Conservation (phyloP, 2,888 invertebrate species). For the Mechanitis messenoides region DNA sequence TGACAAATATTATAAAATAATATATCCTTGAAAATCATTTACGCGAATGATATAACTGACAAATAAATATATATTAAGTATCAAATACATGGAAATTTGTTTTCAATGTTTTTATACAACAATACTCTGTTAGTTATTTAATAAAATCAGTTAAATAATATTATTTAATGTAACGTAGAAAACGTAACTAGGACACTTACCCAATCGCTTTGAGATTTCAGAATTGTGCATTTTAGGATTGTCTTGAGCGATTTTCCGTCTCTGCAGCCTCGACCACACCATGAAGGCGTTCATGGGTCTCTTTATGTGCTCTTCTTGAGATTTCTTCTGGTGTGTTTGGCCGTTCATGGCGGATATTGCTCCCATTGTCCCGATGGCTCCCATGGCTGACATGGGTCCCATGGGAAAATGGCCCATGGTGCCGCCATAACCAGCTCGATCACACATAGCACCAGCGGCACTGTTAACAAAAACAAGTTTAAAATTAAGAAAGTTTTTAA, state of each 20-base stretch:
- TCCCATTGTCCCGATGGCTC: slow-evolving; percentile 74
- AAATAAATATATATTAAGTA: background rate
- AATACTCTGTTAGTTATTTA: no score
- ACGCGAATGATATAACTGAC: background rate
- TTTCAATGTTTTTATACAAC: no score
- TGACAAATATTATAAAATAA: slow-evolving; percentile 2
- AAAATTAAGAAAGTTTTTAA: background rate
- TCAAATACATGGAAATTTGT: no score
- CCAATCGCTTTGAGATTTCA: slow-evolving; percentile 95
- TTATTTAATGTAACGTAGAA: slow-evolving; percentile 3
- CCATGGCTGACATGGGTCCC: slow-evolving; percentile 75
- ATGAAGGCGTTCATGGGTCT: slow-evolving; percentile 99
- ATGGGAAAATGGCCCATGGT: slow-evolving; percentile 77
- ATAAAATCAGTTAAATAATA: background rate
- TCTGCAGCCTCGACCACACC: slow-evolving; percentile 96
- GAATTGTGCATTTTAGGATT: slow-evolving; percentile 99
- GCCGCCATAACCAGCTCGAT: slow-evolving; percentile 78
- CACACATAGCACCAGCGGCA: slow-evolving; percentile 86
- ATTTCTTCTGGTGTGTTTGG: slow-evolving; percentile 70
- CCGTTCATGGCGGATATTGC: slow-evolving; percentile 77
- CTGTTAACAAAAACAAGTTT: slow-evolving; percentile 52
- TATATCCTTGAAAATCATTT: background rate
- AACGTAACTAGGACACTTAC: slow-evolving; percentile 68
- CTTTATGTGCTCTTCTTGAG: slow-evolving; percentile 93
- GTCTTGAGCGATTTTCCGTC: slow-evolving; percentile 96